Evolutionary conservation across 2,113 vertebrate genomes (phyloP).

Genomic region (Megaptera novaeangliae): DNA sequence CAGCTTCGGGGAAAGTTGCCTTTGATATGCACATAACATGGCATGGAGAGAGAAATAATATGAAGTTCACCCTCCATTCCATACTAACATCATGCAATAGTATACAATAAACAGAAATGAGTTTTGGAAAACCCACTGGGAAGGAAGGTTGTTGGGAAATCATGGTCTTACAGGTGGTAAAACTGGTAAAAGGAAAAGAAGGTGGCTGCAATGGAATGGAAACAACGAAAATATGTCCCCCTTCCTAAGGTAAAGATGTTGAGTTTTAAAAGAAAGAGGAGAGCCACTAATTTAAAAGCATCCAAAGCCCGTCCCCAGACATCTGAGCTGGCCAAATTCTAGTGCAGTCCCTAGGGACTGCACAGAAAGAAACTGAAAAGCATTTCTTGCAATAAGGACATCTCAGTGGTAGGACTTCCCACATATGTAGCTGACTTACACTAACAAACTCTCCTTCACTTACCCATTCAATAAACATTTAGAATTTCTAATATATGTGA

Average conservation of each 20-base stretch:
- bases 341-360: rapidly evolving
- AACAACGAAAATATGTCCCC: not conserved
- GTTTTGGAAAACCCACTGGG: not conserved
- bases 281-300: not conserved
- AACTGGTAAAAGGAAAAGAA: not conserved
- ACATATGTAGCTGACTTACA: not conserved
- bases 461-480: not conserved
- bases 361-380: not conserved
- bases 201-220: not conserved
- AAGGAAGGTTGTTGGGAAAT: not conserved
- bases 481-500: not conserved
- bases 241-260: not conserved
- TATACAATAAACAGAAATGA: not conserved
- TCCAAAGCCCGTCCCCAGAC: not conserved
- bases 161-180: not conserved
- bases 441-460: not conserved
- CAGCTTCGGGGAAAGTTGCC: not conserved
- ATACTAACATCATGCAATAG: not conserved
- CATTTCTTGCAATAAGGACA: not conserved
- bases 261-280: not conserved
- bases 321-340: not conserved
- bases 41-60: not conserved
- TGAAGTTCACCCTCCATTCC: not conserved
- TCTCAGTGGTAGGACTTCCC: not conserved
- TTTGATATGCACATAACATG: constrained; percentile 17